phyloP scores from a whole-genome alignment of 2,113 vertebrate genomes.

The Mystacornis crossleyi region DNA sequence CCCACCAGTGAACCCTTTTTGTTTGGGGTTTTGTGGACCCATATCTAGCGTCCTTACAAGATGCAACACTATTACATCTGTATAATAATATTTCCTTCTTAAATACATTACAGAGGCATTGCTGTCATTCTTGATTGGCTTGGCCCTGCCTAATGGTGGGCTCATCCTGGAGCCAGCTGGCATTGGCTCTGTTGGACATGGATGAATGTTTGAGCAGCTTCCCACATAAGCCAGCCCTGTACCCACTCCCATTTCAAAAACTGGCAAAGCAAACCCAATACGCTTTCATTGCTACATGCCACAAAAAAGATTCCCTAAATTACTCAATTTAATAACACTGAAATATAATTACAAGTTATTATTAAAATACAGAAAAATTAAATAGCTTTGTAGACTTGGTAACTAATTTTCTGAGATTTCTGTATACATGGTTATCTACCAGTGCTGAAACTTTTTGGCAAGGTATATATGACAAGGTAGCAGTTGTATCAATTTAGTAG shows the following conservation, averaged over 20 bases:
- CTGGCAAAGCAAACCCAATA: not conserved
- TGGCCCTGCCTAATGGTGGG: too few species aligned
- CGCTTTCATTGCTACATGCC: not conserved
- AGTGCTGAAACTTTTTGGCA: not conserved
- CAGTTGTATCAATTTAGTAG: not conserved
- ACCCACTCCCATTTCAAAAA: not conserved
- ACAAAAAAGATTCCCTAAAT: not conserved
- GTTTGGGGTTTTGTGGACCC: too few species aligned
- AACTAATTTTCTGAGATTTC: not conserved
- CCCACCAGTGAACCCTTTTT: too few species aligned
- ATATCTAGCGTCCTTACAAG: too few species aligned
- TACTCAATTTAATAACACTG: not conserved
- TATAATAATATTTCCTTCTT: too few species aligned
- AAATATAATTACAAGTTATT: not conserved
- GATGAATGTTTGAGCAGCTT: not conserved
- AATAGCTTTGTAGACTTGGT: not conserved
- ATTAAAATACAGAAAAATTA: not conserved
- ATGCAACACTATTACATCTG: too few species aligned
- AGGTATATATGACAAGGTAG: not conserved
- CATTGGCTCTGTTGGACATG: not conserved
- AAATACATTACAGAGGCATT: not conserved
- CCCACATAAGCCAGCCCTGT: not conserved
- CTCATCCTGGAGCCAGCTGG: not conserved
- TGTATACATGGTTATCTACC: not conserved
- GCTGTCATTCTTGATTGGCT: not conserved